A percentile compares a stretch with the other conserved stretches of the same genome.
Conservation (phyloP, 2,113 vertebrate genomes). For the Python bivittatus region DNA sequence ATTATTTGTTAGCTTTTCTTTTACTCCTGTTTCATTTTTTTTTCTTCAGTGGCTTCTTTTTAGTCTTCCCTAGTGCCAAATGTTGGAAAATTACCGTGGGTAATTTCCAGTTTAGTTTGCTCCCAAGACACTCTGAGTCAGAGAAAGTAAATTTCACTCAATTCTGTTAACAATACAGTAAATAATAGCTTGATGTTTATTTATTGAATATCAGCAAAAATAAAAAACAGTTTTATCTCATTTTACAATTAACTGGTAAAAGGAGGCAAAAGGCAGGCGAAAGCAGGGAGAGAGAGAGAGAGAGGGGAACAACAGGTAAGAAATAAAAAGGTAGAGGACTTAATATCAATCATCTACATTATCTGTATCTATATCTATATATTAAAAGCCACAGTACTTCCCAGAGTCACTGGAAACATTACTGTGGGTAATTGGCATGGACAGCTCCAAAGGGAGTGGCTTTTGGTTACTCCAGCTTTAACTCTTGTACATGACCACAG, state of each 20-base stretch:
- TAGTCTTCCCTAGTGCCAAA: not conserved
- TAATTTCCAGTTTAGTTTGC: not conserved
- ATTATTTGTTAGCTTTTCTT: not conserved
- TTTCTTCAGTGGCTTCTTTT: no score
- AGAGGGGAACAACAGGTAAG: not conserved
- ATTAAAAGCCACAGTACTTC: not conserved
- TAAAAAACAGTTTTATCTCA: not conserved
- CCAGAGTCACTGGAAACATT: not conserved
- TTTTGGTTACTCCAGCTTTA: no score
- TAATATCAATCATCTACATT: not conserved
- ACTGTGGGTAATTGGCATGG: no score
- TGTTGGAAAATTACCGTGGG: not conserved
- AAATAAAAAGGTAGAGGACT: not conserved
- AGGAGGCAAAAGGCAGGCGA: not conserved
- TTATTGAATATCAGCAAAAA: not conserved
- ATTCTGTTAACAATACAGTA: not conserved
- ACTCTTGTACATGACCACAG: no score
- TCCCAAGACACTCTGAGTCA: not conserved
- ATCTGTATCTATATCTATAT: not conserved
- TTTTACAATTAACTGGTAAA: not conserved
- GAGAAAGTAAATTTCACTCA: not conserved
- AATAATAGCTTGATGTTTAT: not conserved
- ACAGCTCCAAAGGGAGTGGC: no score
- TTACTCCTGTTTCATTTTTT: not conserved
- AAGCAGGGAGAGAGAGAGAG: not conserved